A percentile compares a stretch with the other conserved stretches of the same genome.
Evolutionary conservation across 2,888 invertebrate species (phyloP).

Genomic region (Colostygia pectinataria): DNA sequence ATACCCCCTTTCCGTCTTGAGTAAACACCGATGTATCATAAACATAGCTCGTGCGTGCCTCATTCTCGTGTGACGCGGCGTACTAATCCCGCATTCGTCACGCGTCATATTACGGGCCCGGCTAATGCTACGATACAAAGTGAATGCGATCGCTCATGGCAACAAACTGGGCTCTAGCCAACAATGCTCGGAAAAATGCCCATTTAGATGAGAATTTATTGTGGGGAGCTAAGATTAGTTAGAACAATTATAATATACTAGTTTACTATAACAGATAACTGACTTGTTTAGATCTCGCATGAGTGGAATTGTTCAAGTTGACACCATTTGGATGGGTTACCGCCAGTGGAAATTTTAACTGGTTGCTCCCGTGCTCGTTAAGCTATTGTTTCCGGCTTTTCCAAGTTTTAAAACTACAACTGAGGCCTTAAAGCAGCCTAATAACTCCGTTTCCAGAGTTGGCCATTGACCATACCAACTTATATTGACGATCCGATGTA

Average conservation of each 20-base stretch:
- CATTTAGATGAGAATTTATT: slow-evolving; percentile 23
- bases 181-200: slow-evolving; percentile 26
- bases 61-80: slow-evolving; percentile 7
- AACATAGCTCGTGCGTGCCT: slow-evolving; percentile 22
- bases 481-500: too few relatives aligned
- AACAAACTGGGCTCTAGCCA: slow-evolving; percentile 36
- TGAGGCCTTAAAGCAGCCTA: too few relatives aligned
- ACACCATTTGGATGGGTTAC: too few relatives aligned
- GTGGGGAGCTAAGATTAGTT: slow-evolving; percentile 10
- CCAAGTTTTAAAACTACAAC: too few relatives aligned
- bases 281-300: too few relatives aligned
- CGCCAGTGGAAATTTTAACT: too few relatives aligned
- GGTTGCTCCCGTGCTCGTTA: too few relatives aligned
- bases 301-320: too few relatives aligned
- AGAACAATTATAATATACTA: not conserved
- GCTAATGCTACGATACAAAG: slow-evolving; percentile 64
- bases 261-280: too few relatives aligned
- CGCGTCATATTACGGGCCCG: slow-evolving; percentile 60
- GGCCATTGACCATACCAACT: too few relatives aligned
- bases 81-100: slow-evolving; percentile 32
- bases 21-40: slow-evolving; percentile 20
- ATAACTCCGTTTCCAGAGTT: too few relatives aligned
- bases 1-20: slow-evolving; percentile 9
- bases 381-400: too few relatives aligned
- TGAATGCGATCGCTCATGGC: slow-evolving; percentile 55